Percentiles rank a stretch among this genome's conserved stretches.
Evolutionary conservation across 2,888 invertebrate genomes (phyloP).

Genomic region (Dione juno): DNA sequence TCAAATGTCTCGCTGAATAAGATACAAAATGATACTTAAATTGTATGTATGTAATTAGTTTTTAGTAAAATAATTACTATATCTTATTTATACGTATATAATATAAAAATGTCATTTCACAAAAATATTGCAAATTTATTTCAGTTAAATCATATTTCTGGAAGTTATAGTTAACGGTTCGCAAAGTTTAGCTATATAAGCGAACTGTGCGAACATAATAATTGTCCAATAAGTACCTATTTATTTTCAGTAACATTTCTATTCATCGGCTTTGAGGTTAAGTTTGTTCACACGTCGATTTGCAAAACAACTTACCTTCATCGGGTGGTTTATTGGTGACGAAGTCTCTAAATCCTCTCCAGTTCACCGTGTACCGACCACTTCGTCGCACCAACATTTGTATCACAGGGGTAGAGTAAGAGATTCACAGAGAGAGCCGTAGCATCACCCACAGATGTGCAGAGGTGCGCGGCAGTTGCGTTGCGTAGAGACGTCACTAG

Average conservation of each 20-base stretch:
- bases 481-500: constrained; percentile 70
- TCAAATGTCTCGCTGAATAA: background rate
- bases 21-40: background rate
- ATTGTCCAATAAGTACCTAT: constrained; percentile 12
- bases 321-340: constrained; percentile 77
- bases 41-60: background rate
- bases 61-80: background rate
- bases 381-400: constrained; percentile 80
- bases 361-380: constrained; percentile 81
- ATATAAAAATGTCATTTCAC: background rate
- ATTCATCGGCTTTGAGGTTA: constrained; percentile 47
- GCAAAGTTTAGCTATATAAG: constrained; percentile 1
- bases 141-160: background rate
- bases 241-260: constrained; percentile 22
- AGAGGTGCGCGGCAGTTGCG: constrained; percentile 62
- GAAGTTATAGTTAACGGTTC: background rate
- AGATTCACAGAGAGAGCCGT: constrained; percentile 53
- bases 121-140: background rate
- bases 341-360: constrained; percentile 79
- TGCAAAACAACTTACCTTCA: constrained; percentile 67
- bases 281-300: constrained; percentile 39
- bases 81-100: background rate
- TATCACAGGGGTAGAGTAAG: constrained; percentile 46
- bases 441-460: constrained; percentile 48
- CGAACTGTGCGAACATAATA: constrained; percentile 4